These are phyloP conservation scores for Poeciliopsis prolifica DNA, from an alignment of 2,113 vertebrate species.

Conservation along the genomic window DNA sequence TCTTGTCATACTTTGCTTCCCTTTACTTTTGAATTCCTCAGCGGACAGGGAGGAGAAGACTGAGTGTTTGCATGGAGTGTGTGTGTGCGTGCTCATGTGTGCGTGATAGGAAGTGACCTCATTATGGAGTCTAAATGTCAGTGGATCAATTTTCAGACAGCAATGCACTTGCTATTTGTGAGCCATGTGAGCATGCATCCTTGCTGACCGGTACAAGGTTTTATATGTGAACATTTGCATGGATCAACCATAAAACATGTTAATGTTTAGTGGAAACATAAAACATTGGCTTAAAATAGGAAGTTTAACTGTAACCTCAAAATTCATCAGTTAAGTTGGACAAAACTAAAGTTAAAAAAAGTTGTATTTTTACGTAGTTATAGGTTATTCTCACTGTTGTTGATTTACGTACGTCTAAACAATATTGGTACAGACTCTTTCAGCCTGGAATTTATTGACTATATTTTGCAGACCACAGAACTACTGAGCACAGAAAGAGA, in stretches of 20 bases:
- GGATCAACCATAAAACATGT: constrained; percentile 13
- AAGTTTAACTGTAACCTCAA: too few relatives aligned
- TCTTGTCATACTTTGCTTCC: constrained; percentile 67
- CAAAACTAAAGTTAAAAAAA: background rate
- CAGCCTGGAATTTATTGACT: background rate
- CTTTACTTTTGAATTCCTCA: constrained; percentile 63
- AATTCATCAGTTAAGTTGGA: too few relatives aligned
- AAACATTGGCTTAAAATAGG: background rate
- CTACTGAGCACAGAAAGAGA: constrained; percentile 8
- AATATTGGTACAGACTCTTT: background rate
- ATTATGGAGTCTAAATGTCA: constrained; percentile 64
- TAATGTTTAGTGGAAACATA: background rate
- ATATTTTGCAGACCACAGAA: constrained; percentile 3
- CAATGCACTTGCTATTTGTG: constrained; percentile 55
- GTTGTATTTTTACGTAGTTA: background rate
- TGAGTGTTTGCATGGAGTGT: constrained; percentile 27
- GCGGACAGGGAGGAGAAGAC: constrained; percentile 34
- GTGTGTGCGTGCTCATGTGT: constrained; percentile 29
- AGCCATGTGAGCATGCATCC: constrained; percentile 33
- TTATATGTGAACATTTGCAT: constrained; percentile 1
- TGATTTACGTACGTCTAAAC: background rate
- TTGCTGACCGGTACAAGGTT: constrained; percentile 22
- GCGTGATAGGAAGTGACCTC: constrained; percentile 26
- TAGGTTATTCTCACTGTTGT: background rate
- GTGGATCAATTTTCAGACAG: constrained; percentile 57